These are phyloP conservation scores for Phyllopteryx taeniolatus DNA, from an alignment of 2,113 vertebrate genomes.

Conservation along the genomic window DNA sequence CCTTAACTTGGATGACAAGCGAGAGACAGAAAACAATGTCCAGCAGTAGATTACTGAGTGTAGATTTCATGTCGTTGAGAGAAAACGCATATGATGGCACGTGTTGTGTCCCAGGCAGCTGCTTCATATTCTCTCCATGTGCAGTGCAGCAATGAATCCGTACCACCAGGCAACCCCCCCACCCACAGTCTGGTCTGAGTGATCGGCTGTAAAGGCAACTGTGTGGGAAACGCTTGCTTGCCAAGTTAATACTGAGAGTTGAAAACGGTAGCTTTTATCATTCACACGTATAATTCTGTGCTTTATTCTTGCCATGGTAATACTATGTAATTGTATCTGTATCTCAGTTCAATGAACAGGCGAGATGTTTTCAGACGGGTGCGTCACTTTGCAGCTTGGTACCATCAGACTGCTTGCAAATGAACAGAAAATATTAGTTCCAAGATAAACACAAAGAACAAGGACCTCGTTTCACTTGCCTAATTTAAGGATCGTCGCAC, in stretches of 20 bases:
- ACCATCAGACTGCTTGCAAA: neutral
- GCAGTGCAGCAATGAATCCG: constrained; percentile 52
- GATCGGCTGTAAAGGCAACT: constrained; percentile 56
- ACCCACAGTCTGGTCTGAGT: constrained; percentile 49
- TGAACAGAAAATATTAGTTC: neutral
- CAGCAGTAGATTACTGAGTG: neutral
- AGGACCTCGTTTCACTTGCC: too few relatives aligned
- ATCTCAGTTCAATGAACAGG: neutral
- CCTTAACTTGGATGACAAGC: too few relatives aligned
- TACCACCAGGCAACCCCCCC: constrained; percentile 39
- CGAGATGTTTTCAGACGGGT: neutral
- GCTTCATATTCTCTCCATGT: constrained; percentile 63
- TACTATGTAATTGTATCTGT: neutral
- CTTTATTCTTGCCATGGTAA: constrained; percentile 28
- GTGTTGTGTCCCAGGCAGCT: constrained; percentile 50
- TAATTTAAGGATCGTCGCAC: too few relatives aligned
- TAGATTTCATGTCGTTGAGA: neutral
- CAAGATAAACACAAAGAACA: neutral
- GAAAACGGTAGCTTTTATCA: constrained; percentile 46
- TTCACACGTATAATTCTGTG: constrained; percentile 55
- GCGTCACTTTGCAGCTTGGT: neutral
- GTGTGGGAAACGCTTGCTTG: constrained; percentile 55
- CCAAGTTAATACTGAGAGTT: constrained; percentile 58
- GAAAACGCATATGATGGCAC: constrained; percentile 16
- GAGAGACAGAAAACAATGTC: neutral